Conservation (phyloP, 2,797 vertebrate genomes). For the Eurystomus glaucurus region DNA sequence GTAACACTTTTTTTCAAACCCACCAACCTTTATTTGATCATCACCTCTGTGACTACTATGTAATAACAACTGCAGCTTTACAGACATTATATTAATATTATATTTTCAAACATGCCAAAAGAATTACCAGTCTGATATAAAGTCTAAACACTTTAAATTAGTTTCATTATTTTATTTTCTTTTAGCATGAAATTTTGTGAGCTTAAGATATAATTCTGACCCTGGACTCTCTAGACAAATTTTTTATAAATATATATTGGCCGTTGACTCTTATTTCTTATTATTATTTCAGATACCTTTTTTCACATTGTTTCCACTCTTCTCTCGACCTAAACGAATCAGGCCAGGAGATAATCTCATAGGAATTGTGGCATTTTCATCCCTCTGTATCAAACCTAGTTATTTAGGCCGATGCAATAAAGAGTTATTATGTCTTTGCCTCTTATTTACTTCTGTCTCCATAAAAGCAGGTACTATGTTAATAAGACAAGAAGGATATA, state of each 20-base stretch:
- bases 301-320: neutral
- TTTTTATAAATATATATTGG: conserved; percentile 40
- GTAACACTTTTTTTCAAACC: neutral
- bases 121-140: conserved; percentile 36
- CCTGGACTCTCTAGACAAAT: neutral
- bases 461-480: neutral
- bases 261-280: neutral
- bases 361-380: neutral
- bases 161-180: conserved; percentile 6
- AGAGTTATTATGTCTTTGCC: neutral
- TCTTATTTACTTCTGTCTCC: neutral
- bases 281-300: neutral
- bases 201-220: neutral
- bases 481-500: neutral
- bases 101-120: conserved; percentile 42
- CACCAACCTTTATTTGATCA: neutral
- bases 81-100: conserved; percentile 36
- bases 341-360: neutral
- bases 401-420: neutral
- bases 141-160: conserved; percentile 27
- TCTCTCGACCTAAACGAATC: neutral
- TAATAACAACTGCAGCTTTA: conserved; percentile 33
- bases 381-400: neutral
- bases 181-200: conserved; percentile 14
- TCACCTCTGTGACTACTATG: neutral